Percentiles rank a stretch among this genome's conserved stretches.
Evolutionary conservation across 2,888 invertebrate species (phyloP).

Genomic region (Anaspis maculata): DNA sequence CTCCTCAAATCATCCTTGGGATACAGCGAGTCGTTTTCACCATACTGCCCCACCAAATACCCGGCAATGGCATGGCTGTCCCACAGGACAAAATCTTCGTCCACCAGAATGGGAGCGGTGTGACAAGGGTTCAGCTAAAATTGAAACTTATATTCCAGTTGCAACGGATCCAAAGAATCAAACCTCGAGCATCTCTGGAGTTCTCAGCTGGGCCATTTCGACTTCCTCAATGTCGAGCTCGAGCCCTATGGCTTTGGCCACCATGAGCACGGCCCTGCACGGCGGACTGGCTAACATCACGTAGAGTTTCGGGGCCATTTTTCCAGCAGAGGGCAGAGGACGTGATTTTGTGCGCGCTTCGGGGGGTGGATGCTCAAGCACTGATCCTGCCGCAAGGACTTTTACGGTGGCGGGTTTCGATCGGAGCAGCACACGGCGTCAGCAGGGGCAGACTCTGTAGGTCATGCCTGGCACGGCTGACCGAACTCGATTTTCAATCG

Average conservation of each 20-base stretch:
- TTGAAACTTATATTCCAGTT: not conserved
- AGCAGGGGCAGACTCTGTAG: too few relatives aligned
- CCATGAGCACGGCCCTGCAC: conserved; percentile 47
- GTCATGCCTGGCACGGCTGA: too few relatives aligned
- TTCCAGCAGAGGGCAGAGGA: too few relatives aligned
- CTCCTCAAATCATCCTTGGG: conserved; percentile 45
- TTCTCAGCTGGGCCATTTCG: conserved; percentile 38
- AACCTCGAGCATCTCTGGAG: conserved; percentile 42
- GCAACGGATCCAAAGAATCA: not conserved
- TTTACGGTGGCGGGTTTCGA: too few relatives aligned
- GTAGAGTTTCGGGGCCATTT: conserved; percentile 38
- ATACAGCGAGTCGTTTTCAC: conserved; percentile 45
- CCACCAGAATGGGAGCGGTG: conserved; percentile 51
- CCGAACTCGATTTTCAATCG: too few relatives aligned
- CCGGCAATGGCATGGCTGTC: conserved; percentile 47
- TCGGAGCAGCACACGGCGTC: too few relatives aligned
- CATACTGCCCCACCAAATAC: conserved; percentile 31
- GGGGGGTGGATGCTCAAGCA: too few relatives aligned
- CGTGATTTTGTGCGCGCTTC: too few relatives aligned
- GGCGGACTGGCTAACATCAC: conserved; percentile 44
- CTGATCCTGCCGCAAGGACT: too few relatives aligned
- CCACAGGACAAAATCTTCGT: conserved; percentile 45
- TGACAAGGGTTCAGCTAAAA: conserved; percentile 47
- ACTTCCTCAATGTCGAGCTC: conserved; percentile 42
- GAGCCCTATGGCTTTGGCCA: conserved; percentile 43